Evolutionary conservation across 2,888 invertebrate genomes (phyloP).

Genomic region (Agrenia bidenticulata): DNA sequence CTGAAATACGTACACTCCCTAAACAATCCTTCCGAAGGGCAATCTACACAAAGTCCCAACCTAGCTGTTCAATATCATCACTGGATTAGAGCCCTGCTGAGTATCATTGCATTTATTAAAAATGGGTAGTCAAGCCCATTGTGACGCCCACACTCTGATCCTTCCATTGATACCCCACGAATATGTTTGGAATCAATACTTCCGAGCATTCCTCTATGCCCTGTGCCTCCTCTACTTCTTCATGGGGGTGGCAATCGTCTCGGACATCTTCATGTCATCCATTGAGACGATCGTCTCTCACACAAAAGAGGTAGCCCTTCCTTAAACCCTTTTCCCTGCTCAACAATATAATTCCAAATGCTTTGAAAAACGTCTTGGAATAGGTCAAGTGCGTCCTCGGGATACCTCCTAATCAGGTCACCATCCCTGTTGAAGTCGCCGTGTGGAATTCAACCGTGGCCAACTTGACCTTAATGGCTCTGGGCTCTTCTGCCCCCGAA

Average conservation of each 20-base stretch:
- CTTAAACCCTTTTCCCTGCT: no score
- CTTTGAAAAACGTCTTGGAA: no score
- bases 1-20: no score
- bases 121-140: no score
- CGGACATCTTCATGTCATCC: conserved; percentile 62
- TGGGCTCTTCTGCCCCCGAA: conserved; percentile 62
- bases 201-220: conserved; percentile 57
- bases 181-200: conserved; percentile 57
- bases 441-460: conserved; percentile 63
- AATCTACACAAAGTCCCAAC: no score
- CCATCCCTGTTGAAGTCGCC: neutral
- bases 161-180: conserved; percentile 58
- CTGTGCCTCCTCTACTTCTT: conserved; percentile 61
- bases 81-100: no score
- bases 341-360: no score
- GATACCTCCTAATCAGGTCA: neutral
- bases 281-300: conserved; percentile 62
- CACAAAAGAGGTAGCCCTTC: conserved; percentile 58
- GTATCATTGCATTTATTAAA: no score
- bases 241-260: conserved; percentile 62
- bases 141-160: conserved; percentile 50
- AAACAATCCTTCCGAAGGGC: no score
- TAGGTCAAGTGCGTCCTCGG: no score
- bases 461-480: conserved; percentile 62
- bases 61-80: no score